phyloP scores from a whole-genome alignment of 2,797 vertebrate genomes.

The Artibeus jamaicensis region DNA sequence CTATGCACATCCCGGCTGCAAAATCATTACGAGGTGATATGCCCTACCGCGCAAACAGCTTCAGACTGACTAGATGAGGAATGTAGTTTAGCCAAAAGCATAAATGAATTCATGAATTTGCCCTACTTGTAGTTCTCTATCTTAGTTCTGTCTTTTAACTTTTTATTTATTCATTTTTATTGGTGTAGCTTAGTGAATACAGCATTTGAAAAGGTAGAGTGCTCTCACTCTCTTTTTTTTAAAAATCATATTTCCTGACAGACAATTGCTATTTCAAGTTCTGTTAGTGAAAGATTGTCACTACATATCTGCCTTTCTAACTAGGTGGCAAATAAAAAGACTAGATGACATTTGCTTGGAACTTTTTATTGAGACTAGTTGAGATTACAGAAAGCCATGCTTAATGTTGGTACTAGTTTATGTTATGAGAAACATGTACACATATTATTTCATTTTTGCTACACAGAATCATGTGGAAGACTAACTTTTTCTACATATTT shows the following conservation, averaged over 20 bases:
- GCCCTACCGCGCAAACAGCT: constrained; percentile 60
- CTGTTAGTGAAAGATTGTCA: not conserved
- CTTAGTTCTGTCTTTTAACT: constrained; percentile 10
- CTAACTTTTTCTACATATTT: not conserved
- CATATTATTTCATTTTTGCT: not conserved
- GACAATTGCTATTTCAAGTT: not conserved
- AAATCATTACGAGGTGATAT: constrained; percentile 71
- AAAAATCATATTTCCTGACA: not conserved
- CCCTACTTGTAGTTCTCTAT: constrained; percentile 23
- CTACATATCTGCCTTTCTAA: not conserved
- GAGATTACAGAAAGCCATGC: not conserved
- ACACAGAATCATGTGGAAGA: not conserved
- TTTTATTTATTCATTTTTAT: constrained; percentile 9
- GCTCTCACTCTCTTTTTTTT: not conserved
- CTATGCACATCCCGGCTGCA: constrained; percentile 56
- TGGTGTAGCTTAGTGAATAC: not conserved
- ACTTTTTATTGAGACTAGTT: not conserved
- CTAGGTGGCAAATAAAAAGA: not conserved
- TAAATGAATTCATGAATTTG: constrained; percentile 48
- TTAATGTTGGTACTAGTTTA: not conserved
- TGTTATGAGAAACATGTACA: not conserved
- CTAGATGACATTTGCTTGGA: not conserved
- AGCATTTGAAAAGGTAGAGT: not conserved
- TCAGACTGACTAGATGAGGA: constrained; percentile 48
- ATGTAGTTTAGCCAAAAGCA: constrained; percentile 60